phyloP scores from a whole-genome alignment of 2,113 vertebrate species.

The Alligator sinensis region DNA sequence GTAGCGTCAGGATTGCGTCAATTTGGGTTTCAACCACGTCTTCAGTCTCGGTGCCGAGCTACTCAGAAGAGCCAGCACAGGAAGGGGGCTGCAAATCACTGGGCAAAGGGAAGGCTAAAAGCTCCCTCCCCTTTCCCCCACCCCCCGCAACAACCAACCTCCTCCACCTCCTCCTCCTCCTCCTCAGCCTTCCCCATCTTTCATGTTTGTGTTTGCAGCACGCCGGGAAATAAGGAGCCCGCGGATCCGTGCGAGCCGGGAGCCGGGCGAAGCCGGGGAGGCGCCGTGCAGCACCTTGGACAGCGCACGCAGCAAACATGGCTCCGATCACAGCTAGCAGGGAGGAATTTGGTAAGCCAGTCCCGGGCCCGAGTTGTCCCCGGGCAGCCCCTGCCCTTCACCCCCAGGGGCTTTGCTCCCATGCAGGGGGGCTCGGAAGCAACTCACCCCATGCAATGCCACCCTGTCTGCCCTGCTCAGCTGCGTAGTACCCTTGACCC shows the following conservation, averaged over 20 bases:
- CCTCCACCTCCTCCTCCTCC: neutral
- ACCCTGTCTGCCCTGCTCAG: neutral
- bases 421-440: neutral
- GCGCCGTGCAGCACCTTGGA: slow-evolving; percentile 83
- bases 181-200: slow-evolving; percentile 35
- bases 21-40: slow-evolving; percentile 83
- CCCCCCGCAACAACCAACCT: neutral
- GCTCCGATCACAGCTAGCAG: slow-evolving; percentile 85
- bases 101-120: slow-evolving; percentile 64
- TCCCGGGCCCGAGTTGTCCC: neutral
- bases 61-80: slow-evolving; percentile 79
- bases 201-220: slow-evolving; percentile 47
- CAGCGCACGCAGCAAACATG: slow-evolving; percentile 83
- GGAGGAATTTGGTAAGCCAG: slow-evolving; percentile 89
- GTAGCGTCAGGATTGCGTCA: slow-evolving; percentile 96
- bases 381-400: neutral
- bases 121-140: slow-evolving; percentile 40
- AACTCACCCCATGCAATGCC: neutral
- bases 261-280: neutral
- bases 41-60: slow-evolving; percentile 74
- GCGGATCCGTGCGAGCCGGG: neutral
- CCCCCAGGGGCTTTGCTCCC: fast-evolving
- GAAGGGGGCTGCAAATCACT: slow-evolving; percentile 72
- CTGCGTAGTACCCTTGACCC: neutral
- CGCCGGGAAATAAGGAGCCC: neutral